These are phyloP conservation scores for Burhinus bistriatus DNA, from an alignment of 2,113 vertebrate species.

Conservation along the genomic window DNA sequence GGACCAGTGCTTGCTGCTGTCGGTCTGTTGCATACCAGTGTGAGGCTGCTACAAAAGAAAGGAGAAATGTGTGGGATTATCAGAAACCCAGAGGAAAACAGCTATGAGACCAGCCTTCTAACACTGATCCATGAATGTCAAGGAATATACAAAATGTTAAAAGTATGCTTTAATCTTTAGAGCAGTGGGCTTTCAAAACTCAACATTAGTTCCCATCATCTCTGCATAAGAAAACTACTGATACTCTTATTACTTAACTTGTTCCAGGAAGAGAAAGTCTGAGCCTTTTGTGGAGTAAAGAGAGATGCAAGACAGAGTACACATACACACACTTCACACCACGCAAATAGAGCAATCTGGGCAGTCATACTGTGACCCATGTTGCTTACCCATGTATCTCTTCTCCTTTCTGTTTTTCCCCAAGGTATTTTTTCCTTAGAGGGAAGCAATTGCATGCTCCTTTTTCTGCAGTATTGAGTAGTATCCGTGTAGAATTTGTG, in stretches of 20 bases:
- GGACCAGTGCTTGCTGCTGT: neutral
- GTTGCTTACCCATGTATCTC: neutral
- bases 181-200: neutral
- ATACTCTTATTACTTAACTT: neutral
- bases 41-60: neutral
- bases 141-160: neutral
- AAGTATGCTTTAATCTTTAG: neutral
- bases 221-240: neutral
- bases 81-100: neutral
- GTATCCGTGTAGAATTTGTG: neutral
- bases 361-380: neutral
- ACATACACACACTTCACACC: neutral
- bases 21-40: neutral
- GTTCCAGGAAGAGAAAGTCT: neutral
- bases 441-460: fast-evolving
- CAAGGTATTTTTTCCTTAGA: neutral
- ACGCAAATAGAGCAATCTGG: neutral
- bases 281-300: neutral
- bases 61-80: neutral
- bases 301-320: neutral
- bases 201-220: neutral
- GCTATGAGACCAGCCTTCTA: neutral
- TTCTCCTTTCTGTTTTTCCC: neutral
- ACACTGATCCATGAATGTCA: neutral
- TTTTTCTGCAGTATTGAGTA: neutral